Evolutionary conservation across 2,797 vertebrate species (phyloP), one percentile per base, ranked within the genome.

Genomic region (Hyperoplus lanceolatus): DNA sequence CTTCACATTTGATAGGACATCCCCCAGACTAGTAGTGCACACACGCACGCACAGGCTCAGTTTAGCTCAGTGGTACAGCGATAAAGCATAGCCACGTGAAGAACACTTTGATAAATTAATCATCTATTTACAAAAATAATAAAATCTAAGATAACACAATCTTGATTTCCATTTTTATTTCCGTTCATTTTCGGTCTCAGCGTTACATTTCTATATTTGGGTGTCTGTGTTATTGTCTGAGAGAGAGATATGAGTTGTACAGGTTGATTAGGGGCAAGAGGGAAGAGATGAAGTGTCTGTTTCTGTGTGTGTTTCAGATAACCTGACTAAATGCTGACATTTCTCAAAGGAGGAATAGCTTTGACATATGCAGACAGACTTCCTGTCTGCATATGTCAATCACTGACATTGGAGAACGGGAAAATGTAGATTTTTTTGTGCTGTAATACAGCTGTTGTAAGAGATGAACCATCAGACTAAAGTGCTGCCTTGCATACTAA

Each of bases 1-100:
- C 75, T 90, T 83, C 56, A 78, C 63, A 79, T 80, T 67, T 75
- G 80, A 88, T 80, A 77, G 11, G 50, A 73, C 15, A 0, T 45
- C 45, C 42, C 16, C 11, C 63, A 48, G 13, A 74, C 50, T 36
- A 66, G 45, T 29, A 45, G 9, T 21, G 50, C 70, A 69, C 13
- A 5, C 41, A 36, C 16, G n/a, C 53, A 14, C 69, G 18, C 42
- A 55, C 10, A 5, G 51, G 53, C 15, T 42, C 18, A 21, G 46
- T 72, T 73, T 50, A 63, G 55, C 13, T 74, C 16, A 58, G 21
- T 39, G 29, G 14, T 36, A 48, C 21, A 21, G 51, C 8, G 7
- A 70, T 57, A 69, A 73, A 73, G 69, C 7, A 55, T 3, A 41
- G n/a, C 15, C 3, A 7, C 62, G 43, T 16, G 67, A 68, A 75